phyloP scores from a whole-genome alignment of 2,113 vertebrate genomes.

The Emydocephalus ijimae region DNA sequence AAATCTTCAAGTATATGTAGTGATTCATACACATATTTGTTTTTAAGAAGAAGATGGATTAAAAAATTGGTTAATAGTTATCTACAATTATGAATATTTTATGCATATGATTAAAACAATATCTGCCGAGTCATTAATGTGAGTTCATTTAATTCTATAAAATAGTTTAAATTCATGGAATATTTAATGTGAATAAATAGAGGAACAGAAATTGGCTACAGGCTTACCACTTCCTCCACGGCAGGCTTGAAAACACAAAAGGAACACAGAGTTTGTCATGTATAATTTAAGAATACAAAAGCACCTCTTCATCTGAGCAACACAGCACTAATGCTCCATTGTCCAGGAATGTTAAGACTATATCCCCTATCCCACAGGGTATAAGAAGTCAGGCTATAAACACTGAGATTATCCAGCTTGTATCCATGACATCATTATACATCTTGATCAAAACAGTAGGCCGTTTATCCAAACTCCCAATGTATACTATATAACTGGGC shows the following conservation, averaged over 20 bases:
- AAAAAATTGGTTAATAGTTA: conserved; percentile 35
- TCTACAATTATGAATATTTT: conserved; percentile 29
- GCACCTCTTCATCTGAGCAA: conserved; percentile 33
- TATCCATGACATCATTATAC: not conserved
- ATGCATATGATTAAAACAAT: not conserved
- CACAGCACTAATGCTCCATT: not conserved
- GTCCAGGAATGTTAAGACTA: not conserved
- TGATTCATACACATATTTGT: conserved; percentile 43
- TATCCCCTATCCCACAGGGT: not conserved
- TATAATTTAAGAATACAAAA: conserved; percentile 50
- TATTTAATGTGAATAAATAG: conserved; percentile 60
- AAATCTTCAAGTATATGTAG: conserved; percentile 45
- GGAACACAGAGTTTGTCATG: conserved; percentile 76
- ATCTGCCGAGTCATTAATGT: not conserved
- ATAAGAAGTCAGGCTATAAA: not conserved
- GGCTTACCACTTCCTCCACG: conserved; percentile 97
- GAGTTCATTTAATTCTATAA: conserved; percentile 24
- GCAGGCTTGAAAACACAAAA: conserved; percentile 92
- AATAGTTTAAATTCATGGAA: conserved; percentile 55
- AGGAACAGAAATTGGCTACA: conserved; percentile 61
- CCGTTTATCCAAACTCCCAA: not conserved
- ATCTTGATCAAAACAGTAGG: not conserved
- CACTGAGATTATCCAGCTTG: not conserved
- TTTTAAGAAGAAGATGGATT: conserved; percentile 20
- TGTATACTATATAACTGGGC: not conserved